Evolutionary conservation across 2,797 vertebrate species (phyloP).

Genomic region (Artibeus jamaicensis): DNA sequence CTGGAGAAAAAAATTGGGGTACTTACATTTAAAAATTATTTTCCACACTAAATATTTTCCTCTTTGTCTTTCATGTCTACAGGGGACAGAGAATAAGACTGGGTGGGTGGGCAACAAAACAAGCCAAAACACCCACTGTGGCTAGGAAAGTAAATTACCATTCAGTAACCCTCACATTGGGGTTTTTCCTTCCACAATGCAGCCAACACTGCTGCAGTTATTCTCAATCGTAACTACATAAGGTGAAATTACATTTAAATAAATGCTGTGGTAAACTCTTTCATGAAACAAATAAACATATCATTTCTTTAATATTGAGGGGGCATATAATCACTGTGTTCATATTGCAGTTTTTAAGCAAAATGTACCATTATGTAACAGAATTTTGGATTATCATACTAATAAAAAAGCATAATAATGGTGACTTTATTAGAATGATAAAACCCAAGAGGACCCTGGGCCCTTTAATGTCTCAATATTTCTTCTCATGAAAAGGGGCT

Average conservation of each 20-base stretch:
- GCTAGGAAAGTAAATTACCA: background rate
- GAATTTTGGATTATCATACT: background rate
- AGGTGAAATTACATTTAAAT: constrained; percentile 29
- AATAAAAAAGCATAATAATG: background rate
- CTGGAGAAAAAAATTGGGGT: background rate
- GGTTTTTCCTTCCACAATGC: background rate
- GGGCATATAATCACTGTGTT: background rate
- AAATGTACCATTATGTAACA: background rate
- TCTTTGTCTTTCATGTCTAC: background rate
- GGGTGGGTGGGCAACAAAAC: background rate
- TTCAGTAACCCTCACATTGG: background rate
- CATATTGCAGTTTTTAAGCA: background rate
- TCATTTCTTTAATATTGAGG: background rate
- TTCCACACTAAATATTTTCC: background rate
- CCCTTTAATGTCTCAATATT: background rate
- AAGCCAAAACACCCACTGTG: background rate
- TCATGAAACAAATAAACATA: background rate
- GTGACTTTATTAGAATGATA: background rate
- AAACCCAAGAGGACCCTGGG: background rate
- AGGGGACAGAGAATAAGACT: background rate
- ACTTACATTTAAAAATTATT: background rate
- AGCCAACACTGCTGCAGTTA: background rate
- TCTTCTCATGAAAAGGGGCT: background rate
- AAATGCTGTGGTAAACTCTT: background rate
- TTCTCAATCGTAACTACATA: background rate